These are phyloP conservation scores for Phengaris arion DNA, from an alignment of 2,888 invertebrate genomes.

Conservation along the genomic window DNA sequence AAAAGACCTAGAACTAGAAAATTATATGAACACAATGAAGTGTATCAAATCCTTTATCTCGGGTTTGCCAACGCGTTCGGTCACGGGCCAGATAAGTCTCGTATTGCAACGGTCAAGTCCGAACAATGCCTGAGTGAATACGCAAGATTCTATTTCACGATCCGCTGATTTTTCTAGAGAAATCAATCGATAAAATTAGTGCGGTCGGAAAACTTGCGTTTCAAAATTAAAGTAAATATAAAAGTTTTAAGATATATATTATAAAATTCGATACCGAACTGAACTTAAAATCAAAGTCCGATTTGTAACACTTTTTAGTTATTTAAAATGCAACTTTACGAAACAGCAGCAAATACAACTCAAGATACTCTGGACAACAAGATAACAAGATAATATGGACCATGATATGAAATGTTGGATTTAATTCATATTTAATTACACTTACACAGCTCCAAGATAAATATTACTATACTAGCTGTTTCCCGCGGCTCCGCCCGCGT, in stretches of 20 bases:
- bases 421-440: not conserved
- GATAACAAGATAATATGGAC: not conserved
- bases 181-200: constrained; percentile 43
- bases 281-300: not conserved
- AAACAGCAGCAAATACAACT: not conserved
- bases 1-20: not conserved
- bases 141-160: constrained; percentile 69
- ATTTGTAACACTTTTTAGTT: not conserved
- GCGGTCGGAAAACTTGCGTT: not conserved
- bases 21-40: not conserved
- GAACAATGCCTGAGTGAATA: constrained; percentile 40
- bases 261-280: no score
- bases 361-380: no score
- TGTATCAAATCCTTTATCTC: constrained; percentile 25
- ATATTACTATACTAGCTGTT: not conserved
- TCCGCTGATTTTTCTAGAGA: constrained; percentile 61
- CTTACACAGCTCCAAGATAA: not conserved
- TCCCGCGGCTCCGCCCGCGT: no score
- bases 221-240: not conserved
- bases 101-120: constrained; percentile 27
- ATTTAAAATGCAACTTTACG: not conserved
- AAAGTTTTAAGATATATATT: no score
- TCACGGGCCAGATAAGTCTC: constrained; percentile 40
- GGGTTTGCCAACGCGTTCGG: constrained; percentile 32
- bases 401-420: not conserved